Conservation (phyloP, 1,140 invertebrate genomes). For the Palaemon carinicauda region DNA sequence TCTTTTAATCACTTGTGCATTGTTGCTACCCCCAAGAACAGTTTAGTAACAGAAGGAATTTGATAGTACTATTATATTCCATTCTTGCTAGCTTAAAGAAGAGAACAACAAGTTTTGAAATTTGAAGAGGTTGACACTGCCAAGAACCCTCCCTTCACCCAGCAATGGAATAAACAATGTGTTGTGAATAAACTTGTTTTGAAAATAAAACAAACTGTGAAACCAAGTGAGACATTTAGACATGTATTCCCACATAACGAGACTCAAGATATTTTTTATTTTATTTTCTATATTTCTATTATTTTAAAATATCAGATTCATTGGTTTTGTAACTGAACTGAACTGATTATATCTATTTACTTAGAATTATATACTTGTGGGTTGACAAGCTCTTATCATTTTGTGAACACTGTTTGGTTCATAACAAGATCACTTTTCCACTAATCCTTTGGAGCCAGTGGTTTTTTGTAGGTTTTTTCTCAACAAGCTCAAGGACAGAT, state of each 20-base stretch:
- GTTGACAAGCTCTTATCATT: neutral
- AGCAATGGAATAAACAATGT: neutral
- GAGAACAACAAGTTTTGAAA: neutral
- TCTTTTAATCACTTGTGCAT: neutral
- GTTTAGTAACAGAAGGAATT: neutral
- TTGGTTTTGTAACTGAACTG: too few relatives aligned
- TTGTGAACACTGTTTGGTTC: neutral
- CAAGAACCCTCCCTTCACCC: neutral
- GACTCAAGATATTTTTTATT: too few relatives aligned
- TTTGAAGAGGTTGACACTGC: neutral
- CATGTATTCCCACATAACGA: too few relatives aligned
- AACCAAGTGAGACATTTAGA: too few relatives aligned
- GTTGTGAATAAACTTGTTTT: neutral
- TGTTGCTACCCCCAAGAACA: neutral
- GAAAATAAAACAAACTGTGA: too few relatives aligned
- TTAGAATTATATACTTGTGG: too few relatives aligned
- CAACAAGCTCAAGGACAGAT: slow-evolving; percentile 5
- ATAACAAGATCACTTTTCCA: neutral
- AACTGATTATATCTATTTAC: too few relatives aligned
- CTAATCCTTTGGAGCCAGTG: slow-evolving; percentile 11
- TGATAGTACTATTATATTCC: neutral
- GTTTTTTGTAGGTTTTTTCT: slow-evolving; percentile 36
- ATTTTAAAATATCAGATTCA: too few relatives aligned
- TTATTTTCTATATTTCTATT: too few relatives aligned
- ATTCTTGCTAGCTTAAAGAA: neutral